Base-by-base conservation (phyloP, 2,888 invertebrate species). In the Agrochola lychnidis region DNA sequence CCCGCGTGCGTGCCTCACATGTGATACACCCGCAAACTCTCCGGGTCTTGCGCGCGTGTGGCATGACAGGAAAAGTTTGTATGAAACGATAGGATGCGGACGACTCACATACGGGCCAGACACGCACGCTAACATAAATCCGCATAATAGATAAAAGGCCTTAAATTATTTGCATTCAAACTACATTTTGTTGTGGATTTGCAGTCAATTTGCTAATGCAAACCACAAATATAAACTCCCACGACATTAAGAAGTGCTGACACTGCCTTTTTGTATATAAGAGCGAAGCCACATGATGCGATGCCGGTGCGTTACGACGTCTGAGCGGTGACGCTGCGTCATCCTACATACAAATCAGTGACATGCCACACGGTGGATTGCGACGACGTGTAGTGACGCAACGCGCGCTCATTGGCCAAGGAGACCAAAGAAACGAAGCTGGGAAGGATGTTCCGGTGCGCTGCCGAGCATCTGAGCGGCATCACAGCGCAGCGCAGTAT, bases 181-280 rank as follows among this genome's bases (percentile, higher is more conserved):
- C 56, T 16, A 59, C n/a, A 59, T 53, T 68, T 74, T 48, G 5
- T 12, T 63, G 9, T 62, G 53, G 14, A 70, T 67, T 62, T 53
- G 25, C 51, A 81, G 56, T 67, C 48, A 53, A 19, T 56, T 62
- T 59, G 22, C 57, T 59, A 25, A 57, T 45, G 30, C 40, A 64
- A 67, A 36, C 22, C 4, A 70, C 25, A 19, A n/a, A 63, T 59
- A 64, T 63, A 56, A 59, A 68, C 59, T 48, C 51, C 14, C n/a
- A 72, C 22, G n/a, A 82, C 40, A 71, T 30, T 4, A 42, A 76
- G n/a, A 69, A 76, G 53, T 73, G 59, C n/a, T 56, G 40, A 61
- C 19, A 82, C 19, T 53, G 40, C 56, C 63, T 36, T 77, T 76
- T 63, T 67, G 61, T 74, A 42, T 64, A 12, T 51, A 22, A 51